Conservation (phyloP, 2,797 vertebrate genomes). For the Hydrophis major region DNA sequence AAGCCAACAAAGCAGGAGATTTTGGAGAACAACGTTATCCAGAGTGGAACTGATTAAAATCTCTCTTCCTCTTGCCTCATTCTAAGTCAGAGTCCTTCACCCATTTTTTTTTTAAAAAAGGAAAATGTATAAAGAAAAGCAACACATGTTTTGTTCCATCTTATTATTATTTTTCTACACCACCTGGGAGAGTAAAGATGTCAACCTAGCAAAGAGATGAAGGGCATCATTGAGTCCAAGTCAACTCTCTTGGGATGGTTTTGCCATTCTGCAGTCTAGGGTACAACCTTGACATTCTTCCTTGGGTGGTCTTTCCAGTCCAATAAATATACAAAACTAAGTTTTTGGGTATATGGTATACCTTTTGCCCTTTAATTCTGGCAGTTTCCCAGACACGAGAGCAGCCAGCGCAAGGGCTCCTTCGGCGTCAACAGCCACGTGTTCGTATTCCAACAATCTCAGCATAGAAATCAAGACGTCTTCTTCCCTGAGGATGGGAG, state of each 20-base stretch:
- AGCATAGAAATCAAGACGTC: constrained; percentile 85
- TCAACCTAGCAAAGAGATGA: not conserved
- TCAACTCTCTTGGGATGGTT: not conserved
- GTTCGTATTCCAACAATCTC: constrained; percentile 86
- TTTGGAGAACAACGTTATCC: not conserved
- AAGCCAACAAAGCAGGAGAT: not conserved
- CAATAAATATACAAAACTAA: not conserved
- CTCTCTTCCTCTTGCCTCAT: not conserved
- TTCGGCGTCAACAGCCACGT: constrained; percentile 82
- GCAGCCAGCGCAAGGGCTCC: constrained; percentile 87
- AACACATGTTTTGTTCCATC: not conserved
- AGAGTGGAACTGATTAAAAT: not conserved
- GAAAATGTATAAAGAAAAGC: not conserved
- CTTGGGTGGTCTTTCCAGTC: not conserved
- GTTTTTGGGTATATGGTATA: constrained; percentile 41
- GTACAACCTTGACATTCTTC: not conserved
- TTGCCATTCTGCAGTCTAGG: not conserved
- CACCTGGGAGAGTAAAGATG: not conserved
- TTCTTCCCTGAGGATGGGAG: constrained; percentile 68
- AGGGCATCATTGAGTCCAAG: not conserved
- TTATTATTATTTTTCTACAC: not conserved
- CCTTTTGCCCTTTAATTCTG: constrained; percentile 87
- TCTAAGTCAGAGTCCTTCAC: not conserved
- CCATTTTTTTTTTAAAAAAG: not conserved
- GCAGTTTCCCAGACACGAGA: constrained; percentile 80